phyloP scores from a whole-genome alignment of 2,797 vertebrate species.

The Sebastolobus alascanus region DNA sequence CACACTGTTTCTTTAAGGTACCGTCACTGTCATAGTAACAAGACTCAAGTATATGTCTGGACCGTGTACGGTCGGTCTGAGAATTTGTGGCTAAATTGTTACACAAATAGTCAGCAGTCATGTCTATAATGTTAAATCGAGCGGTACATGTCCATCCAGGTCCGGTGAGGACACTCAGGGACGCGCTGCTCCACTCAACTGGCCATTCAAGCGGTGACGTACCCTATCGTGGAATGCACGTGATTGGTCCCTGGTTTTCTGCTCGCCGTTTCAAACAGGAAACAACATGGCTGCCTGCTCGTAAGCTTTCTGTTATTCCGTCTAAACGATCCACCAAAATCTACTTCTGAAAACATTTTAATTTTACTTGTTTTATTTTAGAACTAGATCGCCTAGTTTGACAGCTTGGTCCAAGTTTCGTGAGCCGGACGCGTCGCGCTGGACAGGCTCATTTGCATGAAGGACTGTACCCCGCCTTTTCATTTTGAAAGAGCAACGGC shows the following conservation, averaged over 20 bases:
- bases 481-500: too few relatives aligned
- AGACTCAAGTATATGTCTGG: background rate
- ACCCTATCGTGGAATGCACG: too few relatives aligned
- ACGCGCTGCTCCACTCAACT: background rate
- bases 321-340: background rate
- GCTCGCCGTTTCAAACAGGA: too few relatives aligned
- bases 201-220: too few relatives aligned
- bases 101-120: background rate
- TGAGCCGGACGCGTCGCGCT: too few relatives aligned
- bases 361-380: background rate
- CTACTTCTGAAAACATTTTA: background rate
- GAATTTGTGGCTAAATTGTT: background rate
- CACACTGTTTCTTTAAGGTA: background rate
- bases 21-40: background rate
- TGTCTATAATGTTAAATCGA: background rate
- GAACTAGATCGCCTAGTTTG: background rate
- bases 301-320: background rate
- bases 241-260: too few relatives aligned
- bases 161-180: too few relatives aligned
- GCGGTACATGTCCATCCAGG: background rate
- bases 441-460: background rate
- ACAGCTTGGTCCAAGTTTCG: too few relatives aligned
- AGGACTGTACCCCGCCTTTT: background rate
- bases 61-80: background rate
- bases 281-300: accelerated